phyloP scores from a whole-genome alignment of 2,113 vertebrate species.

The Catharus bicknelli region DNA sequence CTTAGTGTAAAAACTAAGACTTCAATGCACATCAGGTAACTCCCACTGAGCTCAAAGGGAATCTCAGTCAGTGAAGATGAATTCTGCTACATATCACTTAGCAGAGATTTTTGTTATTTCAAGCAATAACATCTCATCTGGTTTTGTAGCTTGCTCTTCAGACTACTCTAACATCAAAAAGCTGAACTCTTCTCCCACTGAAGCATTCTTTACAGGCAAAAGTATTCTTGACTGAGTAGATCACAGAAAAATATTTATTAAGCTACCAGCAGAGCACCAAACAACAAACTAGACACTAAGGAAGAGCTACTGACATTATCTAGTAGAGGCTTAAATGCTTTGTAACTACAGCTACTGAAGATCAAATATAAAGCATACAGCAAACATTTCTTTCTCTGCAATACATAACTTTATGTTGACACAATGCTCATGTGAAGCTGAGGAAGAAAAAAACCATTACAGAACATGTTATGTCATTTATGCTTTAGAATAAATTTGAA shows the following conservation, averaged over 20 bases:
- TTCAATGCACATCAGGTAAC: not conserved
- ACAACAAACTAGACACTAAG: not conserved
- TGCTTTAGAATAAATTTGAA: not conserved
- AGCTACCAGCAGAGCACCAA: not conserved
- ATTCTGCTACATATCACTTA: not conserved
- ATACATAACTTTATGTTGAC: not conserved
- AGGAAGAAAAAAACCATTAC: not conserved
- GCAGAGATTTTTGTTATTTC: not conserved
- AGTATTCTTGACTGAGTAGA: not conserved
- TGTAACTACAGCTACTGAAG: not conserved
- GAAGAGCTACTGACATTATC: not conserved
- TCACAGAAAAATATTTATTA: not conserved
- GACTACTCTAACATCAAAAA: not conserved
- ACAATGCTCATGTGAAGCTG: not conserved
- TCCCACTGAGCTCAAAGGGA: conserved; percentile 5
- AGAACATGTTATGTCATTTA: not conserved
- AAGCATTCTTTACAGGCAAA: not conserved
- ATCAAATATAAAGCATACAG: not conserved
- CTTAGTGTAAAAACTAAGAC: not conserved
- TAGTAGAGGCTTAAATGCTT: not conserved
- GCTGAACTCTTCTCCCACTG: not conserved
- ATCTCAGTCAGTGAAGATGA: not conserved
- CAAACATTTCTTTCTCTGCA: not conserved
- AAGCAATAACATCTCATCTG: not conserved
- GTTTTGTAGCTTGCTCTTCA: not conserved